Evolutionary conservation across 2,113 vertebrate species (phyloP), one percentile per base, ranked within the genome.

Genomic region (Azemiops feae): DNA sequence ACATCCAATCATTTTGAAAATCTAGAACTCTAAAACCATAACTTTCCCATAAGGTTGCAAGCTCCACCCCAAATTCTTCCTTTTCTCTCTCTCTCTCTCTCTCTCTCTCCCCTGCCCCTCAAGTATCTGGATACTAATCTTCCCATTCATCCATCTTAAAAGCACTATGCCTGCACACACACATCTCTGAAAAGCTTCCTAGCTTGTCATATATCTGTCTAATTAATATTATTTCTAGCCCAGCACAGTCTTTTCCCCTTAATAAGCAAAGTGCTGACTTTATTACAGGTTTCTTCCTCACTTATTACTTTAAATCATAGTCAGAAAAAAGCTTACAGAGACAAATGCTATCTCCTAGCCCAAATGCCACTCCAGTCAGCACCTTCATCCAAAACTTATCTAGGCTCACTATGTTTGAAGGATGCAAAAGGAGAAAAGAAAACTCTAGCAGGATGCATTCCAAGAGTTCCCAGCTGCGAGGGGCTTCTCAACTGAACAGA

Each of bases 251-350:
- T 97, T 98, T 98, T 97, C 97, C 97, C 97, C 97, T 98, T 98
- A 98, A 98, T 98, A 98, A 98, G 98, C 97, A 98, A 97, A 98
- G 97, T 98, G 98, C 98, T 98, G 97, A 98, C 97, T 98, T 98
- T 97, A 98, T 98, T 98, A 97, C 96, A 95, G 96, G 92, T 95
- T 96, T 95, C 74, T 57, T 91, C 90, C 58, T 95, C 88, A 96
- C 96, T 96, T 97, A 97, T 97, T 96, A 97, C 96, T 96, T 97
- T 98, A 98, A 98, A 98, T 98, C 98, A 98, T 95, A 95, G 93
- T 93, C 88, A 95, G 96, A 96, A 98, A 98, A 98, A 96, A 94
- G 97, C 98, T 98, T 98, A 98, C 93, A 91, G 94, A 97, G 96
- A 96, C 96, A 97, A 98, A 98, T 96, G 95, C 97, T 95, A 88